phyloP scores from a whole-genome alignment of 2,888 invertebrate genomes.

The Psylliodes chrysocephalus region DNA sequence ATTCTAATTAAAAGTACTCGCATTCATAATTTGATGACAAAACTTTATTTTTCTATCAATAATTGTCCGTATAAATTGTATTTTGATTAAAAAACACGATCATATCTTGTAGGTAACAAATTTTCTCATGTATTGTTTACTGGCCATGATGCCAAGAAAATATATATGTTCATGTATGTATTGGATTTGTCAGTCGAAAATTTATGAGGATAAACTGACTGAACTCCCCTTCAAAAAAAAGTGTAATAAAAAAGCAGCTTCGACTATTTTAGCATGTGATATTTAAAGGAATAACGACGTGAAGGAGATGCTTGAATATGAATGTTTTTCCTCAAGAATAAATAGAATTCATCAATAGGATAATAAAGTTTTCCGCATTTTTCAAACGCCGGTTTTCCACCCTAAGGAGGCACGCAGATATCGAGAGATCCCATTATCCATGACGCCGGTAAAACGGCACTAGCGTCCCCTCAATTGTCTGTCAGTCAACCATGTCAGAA shows the following conservation, averaged over 20 bases:
- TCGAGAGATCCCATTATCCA: conserved; percentile 34
- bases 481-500: conserved; percentile 57
- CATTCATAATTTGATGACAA: too few relatives aligned
- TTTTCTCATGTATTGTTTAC: too few relatives aligned
- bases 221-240: not conserved
- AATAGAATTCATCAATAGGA: conserved; percentile 30
- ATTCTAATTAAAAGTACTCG: too few relatives aligned
- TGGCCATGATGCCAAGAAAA: too few relatives aligned
- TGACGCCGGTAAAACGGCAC: conserved; percentile 34
- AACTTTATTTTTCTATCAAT: too few relatives aligned
- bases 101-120: too few relatives aligned
- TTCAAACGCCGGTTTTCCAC: conserved; percentile 23
- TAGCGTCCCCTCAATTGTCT: conserved; percentile 37
- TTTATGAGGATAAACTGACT: too few relatives aligned
- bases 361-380: conserved; percentile 32
- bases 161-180: too few relatives aligned
- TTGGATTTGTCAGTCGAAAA: too few relatives aligned
- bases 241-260: conserved; percentile 1
- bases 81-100: too few relatives aligned
- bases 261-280: not conserved
- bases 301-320: conserved; percentile 17
- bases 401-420: conserved; percentile 24
- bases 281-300: conserved; percentile 15
- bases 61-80: too few relatives aligned
- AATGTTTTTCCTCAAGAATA: conserved; percentile 27